Evolutionary conservation across 2,113 vertebrate species (phyloP), one percentile per base, ranked within the genome.

Genomic region (Brienomyrus longianalis): DNA sequence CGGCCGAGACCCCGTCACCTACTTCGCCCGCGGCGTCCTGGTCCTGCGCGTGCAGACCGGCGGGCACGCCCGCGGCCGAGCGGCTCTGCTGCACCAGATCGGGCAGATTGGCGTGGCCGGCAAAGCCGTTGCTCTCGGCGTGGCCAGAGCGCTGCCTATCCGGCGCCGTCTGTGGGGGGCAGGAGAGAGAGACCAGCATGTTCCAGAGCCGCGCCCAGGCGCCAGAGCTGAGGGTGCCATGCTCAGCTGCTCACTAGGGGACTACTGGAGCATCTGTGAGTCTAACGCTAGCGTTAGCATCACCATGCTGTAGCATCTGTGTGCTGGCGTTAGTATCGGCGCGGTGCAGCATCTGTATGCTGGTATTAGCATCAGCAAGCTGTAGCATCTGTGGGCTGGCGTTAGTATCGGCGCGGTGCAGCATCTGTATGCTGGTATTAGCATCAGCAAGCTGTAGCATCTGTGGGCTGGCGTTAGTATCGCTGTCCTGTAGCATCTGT

Each of bases 21-120:
- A 99, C 98, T 97, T 99, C 97, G 93, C 96, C 96, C 94, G 96
- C 97, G 35, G 97, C 93, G 93, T 97, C 97, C 96, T 96, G 95
- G 92, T 97, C 97, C 93, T 97, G 97, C 1, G 95, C 92, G 93
- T 96, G 96, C 91, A 92, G 88, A 92, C 96, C 95, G 92, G 97
- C 96, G 1, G 98, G 97, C 15, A 97, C 97, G 92, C 96, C 97
- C 13, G 96, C 96, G 0, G 97, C 97, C 88, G 97, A 98, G 92
- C 97, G 94, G 94, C 98, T 98, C 95, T 98, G 98, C 95, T 97
- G 98, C 93, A 99, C 97, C 95, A 99, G 96, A 96, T 99, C 98
- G 1, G 98, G 98, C 80, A 99, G 98, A 93, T 98, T 98, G 96
- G 96, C 94, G 95, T 98, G 97, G 94, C 97, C 95, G 11, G 97